These are phyloP conservation scores for Nezara viridula DNA, from an alignment of 2,888 invertebrate species.

Conservation along the genomic window DNA sequence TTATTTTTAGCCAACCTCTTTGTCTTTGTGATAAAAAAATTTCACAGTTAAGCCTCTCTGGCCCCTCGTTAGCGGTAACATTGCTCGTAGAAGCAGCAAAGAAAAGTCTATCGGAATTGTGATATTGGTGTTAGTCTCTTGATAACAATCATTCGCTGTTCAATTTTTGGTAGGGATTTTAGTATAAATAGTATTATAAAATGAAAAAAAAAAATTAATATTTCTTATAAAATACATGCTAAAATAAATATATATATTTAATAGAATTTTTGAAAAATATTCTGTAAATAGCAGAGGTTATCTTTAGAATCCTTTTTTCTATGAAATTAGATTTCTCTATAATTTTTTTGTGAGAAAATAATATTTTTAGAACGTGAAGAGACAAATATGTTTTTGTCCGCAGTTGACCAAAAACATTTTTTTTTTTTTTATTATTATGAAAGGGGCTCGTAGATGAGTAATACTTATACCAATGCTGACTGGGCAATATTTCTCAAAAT, in stretches of 20 bases:
- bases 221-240: slow-evolving; percentile 47
- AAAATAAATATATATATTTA: slow-evolving; percentile 52
- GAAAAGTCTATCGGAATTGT: slow-evolving; percentile 57
- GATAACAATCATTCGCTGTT: slow-evolving; percentile 60
- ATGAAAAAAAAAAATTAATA: slow-evolving; percentile 26
- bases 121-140: slow-evolving; percentile 59
- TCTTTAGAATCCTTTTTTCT: slow-evolving; percentile 53
- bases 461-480: background rate
- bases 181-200: slow-evolving; percentile 28
- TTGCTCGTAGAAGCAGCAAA: slow-evolving; percentile 45
- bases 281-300: slow-evolving; percentile 47
- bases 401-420: background rate
- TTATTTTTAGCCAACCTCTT: background rate
- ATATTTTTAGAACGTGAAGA: slow-evolving; percentile 50
- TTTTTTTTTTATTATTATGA: background rate
- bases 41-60: slow-evolving; percentile 31
- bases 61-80: slow-evolving; percentile 8
- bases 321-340: slow-evolving; percentile 48
- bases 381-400: slow-evolving; percentile 45
- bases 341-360: slow-evolving; percentile 40
- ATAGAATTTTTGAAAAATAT: slow-evolving; percentile 28
- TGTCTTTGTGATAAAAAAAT: slow-evolving; percentile 19
- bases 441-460: background rate
- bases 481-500: slow-evolving; percentile 1
- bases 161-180: slow-evolving; percentile 56